These are phyloP conservation scores for Molanna angustata DNA, from an alignment of 2,888 invertebrate species.

Conservation along the genomic window DNA sequence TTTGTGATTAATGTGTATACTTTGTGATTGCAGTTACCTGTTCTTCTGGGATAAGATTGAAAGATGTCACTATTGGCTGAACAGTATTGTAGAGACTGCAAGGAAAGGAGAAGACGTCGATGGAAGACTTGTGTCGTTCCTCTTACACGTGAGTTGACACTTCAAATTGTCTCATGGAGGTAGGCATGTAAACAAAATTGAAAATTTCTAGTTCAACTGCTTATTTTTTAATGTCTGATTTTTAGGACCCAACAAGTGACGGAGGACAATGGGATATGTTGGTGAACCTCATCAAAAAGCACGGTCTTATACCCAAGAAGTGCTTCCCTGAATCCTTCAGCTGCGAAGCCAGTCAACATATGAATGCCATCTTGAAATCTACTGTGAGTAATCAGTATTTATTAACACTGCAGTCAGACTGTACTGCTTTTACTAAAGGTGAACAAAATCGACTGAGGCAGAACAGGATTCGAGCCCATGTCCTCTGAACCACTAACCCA, in stretches of 20 bases:
- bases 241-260: conserved; percentile 77
- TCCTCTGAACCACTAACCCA: no score
- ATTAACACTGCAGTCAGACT: no score
- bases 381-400: conserved; percentile 56
- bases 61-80: conserved; percentile 79
- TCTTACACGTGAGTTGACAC: conserved; percentile 59
- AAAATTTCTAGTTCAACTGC: not conserved
- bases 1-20: no score
- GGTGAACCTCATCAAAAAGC: conserved; percentile 79
- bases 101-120: conserved; percentile 72
- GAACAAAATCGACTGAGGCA: no score
- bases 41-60: conserved; percentile 95
- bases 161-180: not conserved
- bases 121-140: conserved; percentile 74
- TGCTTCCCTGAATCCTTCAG: conserved; percentile 83
- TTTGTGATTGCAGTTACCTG: conserved; percentile 56
- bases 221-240: not conserved
- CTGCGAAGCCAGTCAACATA: conserved; percentile 68
- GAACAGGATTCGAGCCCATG: no score
- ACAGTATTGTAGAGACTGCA: conserved; percentile 76
- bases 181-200: not conserved
- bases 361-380: conserved; percentile 78
- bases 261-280: conserved; percentile 95
- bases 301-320: conserved; percentile 86
- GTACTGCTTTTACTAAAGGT: no score